These are phyloP conservation scores for Marcusenius ussheri DNA, from an alignment of 2,113 vertebrate species.

Conservation along the genomic window DNA sequence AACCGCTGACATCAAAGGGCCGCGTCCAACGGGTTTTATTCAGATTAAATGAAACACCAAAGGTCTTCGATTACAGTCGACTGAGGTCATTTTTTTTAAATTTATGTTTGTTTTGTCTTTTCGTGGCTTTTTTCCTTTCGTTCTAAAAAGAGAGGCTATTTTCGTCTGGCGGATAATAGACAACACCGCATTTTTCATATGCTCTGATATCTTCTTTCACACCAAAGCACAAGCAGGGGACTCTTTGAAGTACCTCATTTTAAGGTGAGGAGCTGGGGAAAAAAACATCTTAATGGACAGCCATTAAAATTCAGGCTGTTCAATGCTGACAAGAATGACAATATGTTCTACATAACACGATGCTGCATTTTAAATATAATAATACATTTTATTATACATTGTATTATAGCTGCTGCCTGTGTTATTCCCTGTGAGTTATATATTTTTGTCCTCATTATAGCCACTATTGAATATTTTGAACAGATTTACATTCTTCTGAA, in stretches of 20 bases:
- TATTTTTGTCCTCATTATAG: neutral
- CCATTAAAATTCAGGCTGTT: neutral
- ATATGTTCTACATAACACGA: neutral
- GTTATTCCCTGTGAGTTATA: neutral
- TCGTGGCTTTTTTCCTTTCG: conserved; percentile 7
- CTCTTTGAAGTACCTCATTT: neutral
- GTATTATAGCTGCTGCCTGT: neutral
- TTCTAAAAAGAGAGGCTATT: conserved; percentile 22
- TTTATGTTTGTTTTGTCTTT: conserved; percentile 17
- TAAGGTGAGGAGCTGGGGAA: neutral
- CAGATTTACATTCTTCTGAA: neutral
- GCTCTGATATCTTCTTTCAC: conserved; percentile 19
- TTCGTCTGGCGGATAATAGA: conserved; percentile 18
- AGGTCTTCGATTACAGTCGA: conserved; percentile 34
- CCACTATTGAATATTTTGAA: neutral
- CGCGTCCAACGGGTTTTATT: conserved; percentile 38
- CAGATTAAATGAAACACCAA: conserved; percentile 28
- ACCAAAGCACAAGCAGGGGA: neutral
- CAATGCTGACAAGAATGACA: neutral
- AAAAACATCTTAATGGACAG: neutral
- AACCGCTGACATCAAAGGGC: conserved; percentile 38
- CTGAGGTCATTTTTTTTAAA: conserved; percentile 28
- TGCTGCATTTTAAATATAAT: neutral
- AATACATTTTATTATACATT: neutral
- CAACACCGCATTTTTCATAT: conserved; percentile 17